Percentiles rank a stretch among this genome's conserved stretches.
phyloP scores from a whole-genome alignment of 2,888 invertebrate species.

The Drosophila conformis region DNA sequence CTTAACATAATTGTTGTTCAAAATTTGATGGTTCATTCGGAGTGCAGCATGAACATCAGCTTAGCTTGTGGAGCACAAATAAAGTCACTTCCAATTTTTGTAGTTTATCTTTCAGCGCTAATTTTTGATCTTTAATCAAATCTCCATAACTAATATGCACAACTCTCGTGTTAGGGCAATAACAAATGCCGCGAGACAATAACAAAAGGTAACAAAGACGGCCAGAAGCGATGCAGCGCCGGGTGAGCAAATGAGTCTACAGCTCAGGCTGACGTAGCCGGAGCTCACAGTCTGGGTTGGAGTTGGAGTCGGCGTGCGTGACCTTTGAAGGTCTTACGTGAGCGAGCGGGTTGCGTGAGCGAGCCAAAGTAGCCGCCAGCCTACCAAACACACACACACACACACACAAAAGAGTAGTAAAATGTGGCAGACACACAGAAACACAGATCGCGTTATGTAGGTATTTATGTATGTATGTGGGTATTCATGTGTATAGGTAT shows the following conservation, averaged over 20 bases:
- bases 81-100: not conserved
- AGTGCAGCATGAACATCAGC: not conserved
- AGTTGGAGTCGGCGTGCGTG: slow-evolving; percentile 47
- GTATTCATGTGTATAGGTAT: not conserved
- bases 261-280: slow-evolving; percentile 9
- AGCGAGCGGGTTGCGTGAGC: slow-evolving; percentile 63
- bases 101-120: not conserved
- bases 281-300: slow-evolving; percentile 8
- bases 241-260: slow-evolving; percentile 37
- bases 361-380: slow-evolving; percentile 45
- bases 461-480: not conserved
- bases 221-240: slow-evolving; percentile 58
- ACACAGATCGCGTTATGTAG: not conserved
- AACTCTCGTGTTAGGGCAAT: slow-evolving; percentile 23
- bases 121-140: not conserved
- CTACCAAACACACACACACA: slow-evolving; percentile 15
- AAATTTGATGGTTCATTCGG: not conserved
- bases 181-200: slow-evolving; percentile 13
- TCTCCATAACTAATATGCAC: not conserved
- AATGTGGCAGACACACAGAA: not conserved
- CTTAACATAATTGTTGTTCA: too few species aligned
- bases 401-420: not conserved
- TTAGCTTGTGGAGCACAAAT: not conserved
- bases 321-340: slow-evolving; percentile 80
- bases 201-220: slow-evolving; percentile 39